Conservation (phyloP, 2,888 invertebrate species). For the Eupeodes luniger region DNA sequence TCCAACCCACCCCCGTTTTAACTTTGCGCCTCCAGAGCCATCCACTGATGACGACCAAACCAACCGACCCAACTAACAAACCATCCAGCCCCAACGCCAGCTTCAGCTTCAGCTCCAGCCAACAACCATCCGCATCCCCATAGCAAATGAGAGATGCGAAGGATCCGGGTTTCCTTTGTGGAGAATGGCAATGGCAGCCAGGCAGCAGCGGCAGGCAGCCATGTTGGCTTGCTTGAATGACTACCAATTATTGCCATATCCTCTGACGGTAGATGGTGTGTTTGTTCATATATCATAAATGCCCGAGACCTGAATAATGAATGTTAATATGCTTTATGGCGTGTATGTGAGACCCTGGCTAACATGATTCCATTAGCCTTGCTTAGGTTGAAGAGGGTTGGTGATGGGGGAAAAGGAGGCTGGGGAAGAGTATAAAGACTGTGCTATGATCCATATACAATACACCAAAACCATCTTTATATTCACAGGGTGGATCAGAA, state of each 20-base stretch:
- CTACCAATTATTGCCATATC: slow-evolving; percentile 39
- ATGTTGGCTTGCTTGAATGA: slow-evolving; percentile 39
- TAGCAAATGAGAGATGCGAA: slow-evolving; percentile 23
- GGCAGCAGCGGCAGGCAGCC: slow-evolving; percentile 11
- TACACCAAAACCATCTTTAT: not conserved
- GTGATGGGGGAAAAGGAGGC: too few species aligned
- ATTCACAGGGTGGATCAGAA: too few species aligned
- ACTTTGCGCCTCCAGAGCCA: not conserved
- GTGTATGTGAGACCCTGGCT: slow-evolving; percentile 64
- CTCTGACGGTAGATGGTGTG: not conserved
- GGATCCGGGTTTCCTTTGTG: slow-evolving; percentile 53
- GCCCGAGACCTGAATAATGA: slow-evolving; percentile 75
- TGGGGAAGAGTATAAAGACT: not conserved
- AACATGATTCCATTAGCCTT: slow-evolving; percentile 68
- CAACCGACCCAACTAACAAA: too few species aligned
- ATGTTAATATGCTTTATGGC: slow-evolving; percentile 76
- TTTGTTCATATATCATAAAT: slow-evolving; percentile 62
- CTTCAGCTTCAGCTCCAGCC: too few species aligned
- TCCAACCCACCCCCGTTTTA: not conserved
- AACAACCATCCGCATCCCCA: slow-evolving; percentile 4
- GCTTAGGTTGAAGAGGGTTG: not conserved
- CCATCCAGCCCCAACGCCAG: too few species aligned
- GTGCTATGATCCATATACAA: not conserved
- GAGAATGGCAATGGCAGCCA: slow-evolving; percentile 22
- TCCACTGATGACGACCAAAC: too few species aligned